These are phyloP conservation scores for Polydrusus tereticollis DNA, from an alignment of 2,888 invertebrate species.

Conservation along the genomic window DNA sequence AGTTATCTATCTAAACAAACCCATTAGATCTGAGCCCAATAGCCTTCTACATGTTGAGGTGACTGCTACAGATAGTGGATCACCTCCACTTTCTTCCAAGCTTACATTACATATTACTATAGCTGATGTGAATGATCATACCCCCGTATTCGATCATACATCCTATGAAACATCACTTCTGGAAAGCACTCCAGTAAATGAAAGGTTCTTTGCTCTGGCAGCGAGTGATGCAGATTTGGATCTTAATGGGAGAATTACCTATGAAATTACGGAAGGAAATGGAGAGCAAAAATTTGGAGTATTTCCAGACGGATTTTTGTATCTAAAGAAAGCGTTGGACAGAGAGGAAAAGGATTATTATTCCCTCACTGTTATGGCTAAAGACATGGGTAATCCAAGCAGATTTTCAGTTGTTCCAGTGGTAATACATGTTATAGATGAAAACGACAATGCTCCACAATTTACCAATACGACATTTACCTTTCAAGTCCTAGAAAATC, in stretches of 20 bases:
- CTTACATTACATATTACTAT: constrained; percentile 80
- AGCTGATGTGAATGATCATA: constrained; percentile 95
- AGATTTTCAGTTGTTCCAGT: constrained; percentile 90
- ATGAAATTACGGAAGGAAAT: constrained; percentile 89
- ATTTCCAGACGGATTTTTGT: constrained; percentile 94
- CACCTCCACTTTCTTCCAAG: constrained; percentile 80
- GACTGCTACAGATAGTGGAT: constrained; percentile 87
- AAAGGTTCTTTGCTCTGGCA: constrained; percentile 88
- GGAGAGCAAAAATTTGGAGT: constrained; percentile 89
- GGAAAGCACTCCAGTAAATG: constrained; percentile 93
- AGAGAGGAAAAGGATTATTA: constrained; percentile 93
- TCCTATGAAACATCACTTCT: constrained; percentile 92
- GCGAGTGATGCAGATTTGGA: constrained; percentile 92
- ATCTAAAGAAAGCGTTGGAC: constrained; percentile 88
- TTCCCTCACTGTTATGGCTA: constrained; percentile 86
- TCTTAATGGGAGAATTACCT: constrained; percentile 82
- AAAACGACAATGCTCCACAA: constrained; percentile 95
- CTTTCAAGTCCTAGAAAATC: constrained; percentile 90
- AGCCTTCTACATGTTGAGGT: constrained; percentile 81
- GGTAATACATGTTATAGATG: constrained; percentile 93
- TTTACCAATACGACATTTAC: constrained; percentile 93
- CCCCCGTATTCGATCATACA: constrained; percentile 92
- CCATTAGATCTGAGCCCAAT: constrained; percentile 82
- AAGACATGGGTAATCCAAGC: constrained; percentile 83
- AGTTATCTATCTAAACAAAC: constrained; percentile 87